Percentiles rank a stretch among this genome's conserved stretches.
phyloP scores from a whole-genome alignment of 92 coral and sea anemone genomes.

The Porites lobata region DNA sequence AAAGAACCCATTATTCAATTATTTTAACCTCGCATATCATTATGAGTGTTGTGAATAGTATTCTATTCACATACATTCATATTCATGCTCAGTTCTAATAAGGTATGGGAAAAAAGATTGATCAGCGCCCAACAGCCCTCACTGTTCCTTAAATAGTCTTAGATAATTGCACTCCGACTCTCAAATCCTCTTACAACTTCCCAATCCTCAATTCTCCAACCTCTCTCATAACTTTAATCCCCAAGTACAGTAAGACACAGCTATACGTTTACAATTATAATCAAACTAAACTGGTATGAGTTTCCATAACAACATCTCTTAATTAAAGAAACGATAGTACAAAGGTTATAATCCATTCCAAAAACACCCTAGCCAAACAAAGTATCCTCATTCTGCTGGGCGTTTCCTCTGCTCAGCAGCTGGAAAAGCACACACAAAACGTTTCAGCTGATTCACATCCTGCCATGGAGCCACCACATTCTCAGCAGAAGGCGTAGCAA shows the following conservation, averaged over 20 bases:
- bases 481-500: not conserved
- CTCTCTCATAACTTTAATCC: not conserved
- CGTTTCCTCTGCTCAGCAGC: no score
- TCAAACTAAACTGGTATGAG: not conserved
- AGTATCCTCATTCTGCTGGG: conserved; percentile 4
- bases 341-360: not conserved
- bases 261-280: not conserved
- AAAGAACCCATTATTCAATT: no score
- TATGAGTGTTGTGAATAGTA: no score
- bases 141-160: no score
- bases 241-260: not conserved
- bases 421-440: no score
- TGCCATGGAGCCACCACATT: no score
- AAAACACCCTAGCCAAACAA: not conserved
- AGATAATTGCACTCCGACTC: no score
- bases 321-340: conserved; percentile 3
- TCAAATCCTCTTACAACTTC: no score
- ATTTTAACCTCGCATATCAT: no score
- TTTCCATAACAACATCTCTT: conserved; percentile 5
- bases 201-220: no score
- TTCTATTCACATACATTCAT: no score
- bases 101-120: not conserved
- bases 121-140: not conserved
- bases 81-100: not conserved
- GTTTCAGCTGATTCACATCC: no score